Base-by-base conservation (phyloP, 2,888 invertebrate species). In the Stenodera caucasica region DNA sequence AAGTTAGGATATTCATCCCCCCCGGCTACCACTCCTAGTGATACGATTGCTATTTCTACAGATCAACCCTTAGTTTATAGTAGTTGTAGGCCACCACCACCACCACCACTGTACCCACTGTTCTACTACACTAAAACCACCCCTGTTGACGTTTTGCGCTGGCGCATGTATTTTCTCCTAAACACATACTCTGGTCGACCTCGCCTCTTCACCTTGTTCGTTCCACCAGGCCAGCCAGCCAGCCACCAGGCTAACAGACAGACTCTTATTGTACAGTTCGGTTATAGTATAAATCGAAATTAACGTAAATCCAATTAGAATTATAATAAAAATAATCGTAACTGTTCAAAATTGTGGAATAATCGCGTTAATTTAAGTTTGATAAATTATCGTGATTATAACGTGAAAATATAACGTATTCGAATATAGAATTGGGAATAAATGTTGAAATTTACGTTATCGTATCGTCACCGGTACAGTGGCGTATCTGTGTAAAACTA, bases 131-230 rank as follows among this genome's bases (percentile, higher is more conserved):
- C 18, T 2, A 40, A 40, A 40, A 40, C 40, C 40, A 40, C 40
- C 40, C 40, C 5, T 40, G 40, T 40, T 40, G 40, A 40, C 40
- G 40, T 40, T 40, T 40, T 40, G 40, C 40, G 40, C 40, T 40
- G 40, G 40, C 40, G 40, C 40, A 40, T 40, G 40, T 21, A 37
- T 37, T 40, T 21, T 9, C 21, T 40, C 11, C 26, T 26, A 4
- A 4, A 26, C 26, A 37, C 4, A 26, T 9, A 18, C 40, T 59
- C 66, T 54, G 65, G 60, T 57, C 72, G 73, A 73, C 73, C 73
- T 73, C 73, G 73, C 73, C 72, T 73, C 71, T 71, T 72, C 71
- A 70, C 71, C 73, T 72, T 68, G 70, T 60, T 67, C 58, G 58
- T 61, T 58, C 66, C 68, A 61, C 63, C 58, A 59, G 14, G 29